These are phyloP conservation scores for Hypena proboscidalis DNA, from an alignment of 2,888 invertebrate species.

Conservation along the genomic window DNA sequence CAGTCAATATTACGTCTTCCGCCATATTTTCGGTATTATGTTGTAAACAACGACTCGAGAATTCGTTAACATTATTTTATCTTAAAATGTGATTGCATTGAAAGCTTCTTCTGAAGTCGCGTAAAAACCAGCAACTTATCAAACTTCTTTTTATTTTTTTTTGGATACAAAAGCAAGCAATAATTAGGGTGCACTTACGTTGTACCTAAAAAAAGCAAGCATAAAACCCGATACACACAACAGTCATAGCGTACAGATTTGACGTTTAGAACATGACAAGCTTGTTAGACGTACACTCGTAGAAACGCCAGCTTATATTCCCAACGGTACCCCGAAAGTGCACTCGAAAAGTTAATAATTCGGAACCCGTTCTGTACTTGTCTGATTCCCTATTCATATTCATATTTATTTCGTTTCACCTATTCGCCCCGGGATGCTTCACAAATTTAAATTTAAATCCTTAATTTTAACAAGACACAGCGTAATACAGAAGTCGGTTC, in stretches of 20 bases:
- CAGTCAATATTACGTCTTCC: no score
- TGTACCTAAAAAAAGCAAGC: not conserved
- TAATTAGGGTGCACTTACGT: no score
- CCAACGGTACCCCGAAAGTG: constrained; percentile 64
- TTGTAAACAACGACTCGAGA: no score
- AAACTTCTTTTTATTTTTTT: no score
- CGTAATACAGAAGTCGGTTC: constrained; percentile 50
- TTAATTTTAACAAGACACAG: constrained; percentile 80
- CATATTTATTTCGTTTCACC: constrained; percentile 84
- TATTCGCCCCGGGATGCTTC: constrained; percentile 71
- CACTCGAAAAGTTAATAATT: constrained; percentile 83
- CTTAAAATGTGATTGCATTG: no score
- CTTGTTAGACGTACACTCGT: constrained; percentile 64
- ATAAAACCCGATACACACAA: not conserved
- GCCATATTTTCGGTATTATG: no score
- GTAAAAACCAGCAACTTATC: no score
- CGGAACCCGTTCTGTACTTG: constrained; percentile 76
- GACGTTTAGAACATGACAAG: constrained; percentile 63
- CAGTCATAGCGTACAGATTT: constrained; percentile 29
- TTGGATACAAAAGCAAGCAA: no score
- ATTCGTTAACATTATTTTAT: no score
- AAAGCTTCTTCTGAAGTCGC: no score
- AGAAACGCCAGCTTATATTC: constrained; percentile 49
- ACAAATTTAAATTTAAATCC: constrained; percentile 77
- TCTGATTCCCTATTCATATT: constrained; percentile 83